phyloP scores from a whole-genome alignment of 2,888 invertebrate species.

The Rutpela maculata region DNA sequence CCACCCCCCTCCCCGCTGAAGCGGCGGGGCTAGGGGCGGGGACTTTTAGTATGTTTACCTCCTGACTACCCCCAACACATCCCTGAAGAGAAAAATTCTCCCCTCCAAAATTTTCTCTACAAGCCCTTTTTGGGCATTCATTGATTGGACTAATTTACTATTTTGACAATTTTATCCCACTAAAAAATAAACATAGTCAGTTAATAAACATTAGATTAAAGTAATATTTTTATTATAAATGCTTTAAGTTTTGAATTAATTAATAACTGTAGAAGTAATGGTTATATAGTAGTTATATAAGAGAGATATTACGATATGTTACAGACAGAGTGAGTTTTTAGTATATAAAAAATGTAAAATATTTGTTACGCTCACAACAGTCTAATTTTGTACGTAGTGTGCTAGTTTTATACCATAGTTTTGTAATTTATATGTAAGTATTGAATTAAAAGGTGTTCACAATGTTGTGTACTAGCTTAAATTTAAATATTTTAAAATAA shows the following conservation, averaged over 20 bases:
- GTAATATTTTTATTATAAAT: slow-evolving; percentile 32
- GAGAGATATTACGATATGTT: slow-evolving; percentile 59
- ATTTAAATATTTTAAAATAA: slow-evolving; percentile 69
- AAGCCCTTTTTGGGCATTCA: too few species aligned
- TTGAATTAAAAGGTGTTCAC: slow-evolving; percentile 67
- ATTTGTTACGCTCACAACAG: slow-evolving; percentile 71
- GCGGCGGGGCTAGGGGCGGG: too few species aligned
- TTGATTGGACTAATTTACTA: background rate
- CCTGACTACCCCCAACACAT: too few species aligned
- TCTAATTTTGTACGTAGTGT: slow-evolving; percentile 77
- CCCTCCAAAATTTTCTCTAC: too few species aligned
- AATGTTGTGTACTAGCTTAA: slow-evolving; percentile 70
- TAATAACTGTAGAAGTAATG: slow-evolving; percentile 25
- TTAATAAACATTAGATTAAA: background rate
- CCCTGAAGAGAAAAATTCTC: too few species aligned
- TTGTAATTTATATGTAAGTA: slow-evolving; percentile 74
- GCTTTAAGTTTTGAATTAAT: slow-evolving; percentile 37
- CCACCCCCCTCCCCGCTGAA: too few species aligned
- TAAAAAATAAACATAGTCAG: slow-evolving; percentile 34
- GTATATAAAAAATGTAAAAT: slow-evolving; percentile 63
- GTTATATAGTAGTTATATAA: slow-evolving; percentile 52
- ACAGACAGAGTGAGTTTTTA: slow-evolving; percentile 64
- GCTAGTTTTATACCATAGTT: slow-evolving; percentile 79
- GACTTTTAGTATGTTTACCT: too few species aligned
- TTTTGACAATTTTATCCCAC: slow-evolving; percentile 17